Base-by-base conservation (phyloP, 2,888 invertebrate genomes). In the Creontiades dilutus region DNA sequence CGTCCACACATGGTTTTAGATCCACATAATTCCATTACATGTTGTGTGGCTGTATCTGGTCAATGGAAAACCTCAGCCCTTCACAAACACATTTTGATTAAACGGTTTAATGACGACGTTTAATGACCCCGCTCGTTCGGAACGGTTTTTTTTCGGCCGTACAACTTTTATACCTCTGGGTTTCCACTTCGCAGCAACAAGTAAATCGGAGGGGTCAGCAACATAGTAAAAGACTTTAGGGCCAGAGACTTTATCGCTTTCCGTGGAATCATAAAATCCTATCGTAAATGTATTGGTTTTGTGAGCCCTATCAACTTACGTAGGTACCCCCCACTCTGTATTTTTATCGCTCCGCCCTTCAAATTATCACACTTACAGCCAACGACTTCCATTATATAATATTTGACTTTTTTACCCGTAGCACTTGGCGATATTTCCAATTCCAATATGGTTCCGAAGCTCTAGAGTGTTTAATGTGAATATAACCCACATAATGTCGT, bases 191-290 rank as follows among this genome's bases (percentile, higher is more conserved):
- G 78, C 78, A 80, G 47, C 78, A 80, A 80, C 46, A 46, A 80
- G 47, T 46, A 80, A 80, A 46, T 80, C 46, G 37, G 46, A 80
- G 78, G 47, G 78, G 78, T 47, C 46, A 80, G 46, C 37, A 47
- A 80, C 78, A 80, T 80, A 47, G 78, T 80, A 80, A 80, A 80
- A 47, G 78, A 46, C 19, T 80, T 80, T 46, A 80, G 78, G 78
- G 78, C 47, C 78, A 9, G 12, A 7, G 16, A 80, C 37, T 46
- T 47, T 80, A 80, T 80, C 78, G 37, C 78, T 80, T 47, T 11
- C 78, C 37, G 78, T 37, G 46, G 78, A 80, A 80, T n/a, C 78
- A 46, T 80, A 80, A 80, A 80, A 14, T 11, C 47, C 47, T 80
- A 80, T 47, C 47, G 78, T 80, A 80, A 80, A 80, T 80, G 46